phyloP scores from a whole-genome alignment of 2,113 vertebrate genomes.

The Madoqua kirkii region DNA sequence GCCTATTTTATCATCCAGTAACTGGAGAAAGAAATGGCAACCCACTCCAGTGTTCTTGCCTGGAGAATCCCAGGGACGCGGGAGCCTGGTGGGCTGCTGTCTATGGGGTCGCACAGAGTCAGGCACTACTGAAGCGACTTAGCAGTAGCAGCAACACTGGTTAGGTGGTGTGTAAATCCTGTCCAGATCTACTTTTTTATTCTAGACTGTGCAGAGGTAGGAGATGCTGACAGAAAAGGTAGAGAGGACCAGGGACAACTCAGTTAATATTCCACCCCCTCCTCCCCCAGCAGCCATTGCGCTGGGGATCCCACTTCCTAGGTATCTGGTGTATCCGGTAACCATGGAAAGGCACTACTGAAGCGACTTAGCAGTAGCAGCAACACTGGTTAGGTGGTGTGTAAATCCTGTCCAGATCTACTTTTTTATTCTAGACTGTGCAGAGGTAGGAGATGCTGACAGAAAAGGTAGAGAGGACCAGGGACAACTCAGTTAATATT shows the following conservation, averaged over 20 bases:
- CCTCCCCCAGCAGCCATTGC: background rate
- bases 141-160: background rate
- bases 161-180: background rate
- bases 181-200: background rate
- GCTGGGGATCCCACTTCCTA: background rate
- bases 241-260: background rate
- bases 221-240: background rate
- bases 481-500: background rate
- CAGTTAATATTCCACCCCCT: background rate
- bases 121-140: too few relatives aligned
- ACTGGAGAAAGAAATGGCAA: background rate
- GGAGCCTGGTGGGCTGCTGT: too few relatives aligned
- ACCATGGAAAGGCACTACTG: too few relatives aligned
- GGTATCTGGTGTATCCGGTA: background rate
- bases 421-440: background rate
- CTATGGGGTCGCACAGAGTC: too few relatives aligned
- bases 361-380: too few relatives aligned
- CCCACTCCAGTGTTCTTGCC: too few relatives aligned
- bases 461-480: background rate
- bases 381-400: background rate
- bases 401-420: background rate
- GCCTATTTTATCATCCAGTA: background rate
- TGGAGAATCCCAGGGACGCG: too few relatives aligned
- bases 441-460: background rate
- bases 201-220: background rate